These are phyloP conservation scores for Leptinotarsa peninsularis DNA, from an alignment of 2,888 invertebrate genomes.

Conservation along the genomic window DNA sequence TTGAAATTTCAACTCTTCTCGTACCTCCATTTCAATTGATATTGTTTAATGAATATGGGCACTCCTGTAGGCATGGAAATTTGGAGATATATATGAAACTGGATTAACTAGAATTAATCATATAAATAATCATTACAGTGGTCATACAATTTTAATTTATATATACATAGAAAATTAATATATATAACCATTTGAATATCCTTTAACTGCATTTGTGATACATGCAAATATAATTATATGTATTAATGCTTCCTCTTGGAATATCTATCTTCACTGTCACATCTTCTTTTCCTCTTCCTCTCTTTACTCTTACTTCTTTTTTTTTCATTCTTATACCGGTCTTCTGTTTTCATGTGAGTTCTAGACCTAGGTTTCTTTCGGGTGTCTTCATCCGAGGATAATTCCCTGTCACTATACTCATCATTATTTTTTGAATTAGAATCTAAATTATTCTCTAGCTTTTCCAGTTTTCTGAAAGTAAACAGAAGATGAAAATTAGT, in stretches of 20 bases:
- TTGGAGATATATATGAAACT: too few species aligned
- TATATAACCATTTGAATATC: too few species aligned
- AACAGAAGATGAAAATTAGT: neutral
- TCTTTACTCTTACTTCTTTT: slow-evolving; percentile 25
- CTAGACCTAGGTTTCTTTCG: slow-evolving; percentile 37
- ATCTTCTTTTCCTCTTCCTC: slow-evolving; percentile 20
- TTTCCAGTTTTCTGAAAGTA: slow-evolving; percentile 52
- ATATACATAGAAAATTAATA: too few species aligned
- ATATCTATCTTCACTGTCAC: slow-evolving; percentile 27
- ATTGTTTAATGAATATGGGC: too few species aligned
- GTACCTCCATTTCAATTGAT: too few species aligned
- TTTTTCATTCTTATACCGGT: neutral
- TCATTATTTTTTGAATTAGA: slow-evolving; percentile 46
- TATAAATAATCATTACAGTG: too few species aligned
- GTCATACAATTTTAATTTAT: too few species aligned
- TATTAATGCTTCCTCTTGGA: neutral
- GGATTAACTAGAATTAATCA: neutral
- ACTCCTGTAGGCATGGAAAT: too few species aligned
- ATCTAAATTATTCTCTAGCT: slow-evolving; percentile 48
- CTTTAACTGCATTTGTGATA: neutral
- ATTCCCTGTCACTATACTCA: slow-evolving; percentile 34
- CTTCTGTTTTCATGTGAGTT: neutral
- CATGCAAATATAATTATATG: neutral
- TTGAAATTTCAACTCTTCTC: too few species aligned
- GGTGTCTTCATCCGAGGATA: slow-evolving; percentile 42